Evolutionary conservation across 2,888 invertebrate species (phyloP).

Genomic region (Plemyria rubiginata): DNA sequence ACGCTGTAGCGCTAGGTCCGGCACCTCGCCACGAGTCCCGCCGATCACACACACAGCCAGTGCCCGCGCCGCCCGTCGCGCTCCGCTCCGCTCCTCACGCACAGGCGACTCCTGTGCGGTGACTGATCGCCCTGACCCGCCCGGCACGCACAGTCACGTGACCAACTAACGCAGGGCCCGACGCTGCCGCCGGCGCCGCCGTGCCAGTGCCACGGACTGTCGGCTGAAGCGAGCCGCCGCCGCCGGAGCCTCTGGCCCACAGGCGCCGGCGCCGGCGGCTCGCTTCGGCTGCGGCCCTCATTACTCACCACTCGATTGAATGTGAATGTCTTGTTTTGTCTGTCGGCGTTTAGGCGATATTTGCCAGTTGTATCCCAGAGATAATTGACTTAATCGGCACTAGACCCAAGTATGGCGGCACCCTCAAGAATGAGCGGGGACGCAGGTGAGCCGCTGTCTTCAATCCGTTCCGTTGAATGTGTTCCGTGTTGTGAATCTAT

Average conservation of each 20-base stretch:
- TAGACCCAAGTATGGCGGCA: constrained; percentile 99
- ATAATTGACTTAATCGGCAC: constrained; percentile 99
- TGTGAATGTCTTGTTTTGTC: constrained; percentile 87
- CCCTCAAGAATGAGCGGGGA: constrained; percentile 99
- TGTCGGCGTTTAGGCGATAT: constrained; percentile 96
- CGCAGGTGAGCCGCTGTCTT: constrained; percentile 97
- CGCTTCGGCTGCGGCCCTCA: constrained; percentile 53
- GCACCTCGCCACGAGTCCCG: constrained; percentile 84
- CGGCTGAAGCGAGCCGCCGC: constrained; percentile 46
- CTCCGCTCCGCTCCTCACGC: too few relatives aligned
- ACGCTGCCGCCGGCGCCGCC: constrained; percentile 39
- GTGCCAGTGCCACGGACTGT: constrained; percentile 34
- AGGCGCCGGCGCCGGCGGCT: constrained; percentile 52
- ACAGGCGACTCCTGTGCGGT: constrained; percentile 49
- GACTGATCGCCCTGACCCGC: constrained; percentile 34
- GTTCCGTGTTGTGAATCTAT: constrained; percentile 85
- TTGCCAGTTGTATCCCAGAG: constrained; percentile 99
- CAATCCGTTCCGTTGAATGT: constrained; percentile 86
- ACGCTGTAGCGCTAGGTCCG: constrained; percentile 86
- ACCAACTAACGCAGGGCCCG: constrained; percentile 36
- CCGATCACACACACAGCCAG: constrained; percentile 84
- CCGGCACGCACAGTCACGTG: constrained; percentile 40
- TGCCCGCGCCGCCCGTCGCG: constrained; percentile 65
- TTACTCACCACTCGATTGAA: constrained; percentile 71
- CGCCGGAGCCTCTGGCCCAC: constrained; percentile 21